A percentile compares a stretch with the other conserved stretches of the same genome.
Evolutionary conservation across 2,113 vertebrate genomes (phyloP).

Genomic region (Orthochromis indermauri): DNA sequence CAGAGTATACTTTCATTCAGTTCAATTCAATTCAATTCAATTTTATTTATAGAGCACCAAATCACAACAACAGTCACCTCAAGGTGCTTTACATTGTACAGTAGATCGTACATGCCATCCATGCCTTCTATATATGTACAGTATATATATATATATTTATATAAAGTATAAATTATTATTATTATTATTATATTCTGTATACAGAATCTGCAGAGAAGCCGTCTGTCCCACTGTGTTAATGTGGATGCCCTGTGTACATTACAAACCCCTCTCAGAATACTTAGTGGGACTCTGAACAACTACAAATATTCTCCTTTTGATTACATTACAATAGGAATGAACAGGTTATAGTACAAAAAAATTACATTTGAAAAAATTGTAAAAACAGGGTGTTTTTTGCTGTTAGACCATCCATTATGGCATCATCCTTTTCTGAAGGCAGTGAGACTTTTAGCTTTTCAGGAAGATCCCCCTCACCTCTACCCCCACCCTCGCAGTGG

Average conservation of each 20-base stretch:
- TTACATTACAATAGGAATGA: neutral
- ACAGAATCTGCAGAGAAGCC: too few relatives aligned
- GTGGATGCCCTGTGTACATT: too few relatives aligned
- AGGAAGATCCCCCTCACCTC: fast-evolving
- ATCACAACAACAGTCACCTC: neutral
- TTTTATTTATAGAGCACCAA: neutral
- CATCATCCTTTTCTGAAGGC: neutral
- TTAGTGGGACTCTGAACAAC: neutral
- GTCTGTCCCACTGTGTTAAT: too few relatives aligned
- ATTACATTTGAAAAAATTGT: fast-evolving
- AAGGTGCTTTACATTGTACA: neutral
- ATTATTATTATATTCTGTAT: too few relatives aligned
- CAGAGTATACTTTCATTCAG: neutral
- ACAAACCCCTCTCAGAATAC: neutral
- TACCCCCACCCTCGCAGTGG: fast-evolving
- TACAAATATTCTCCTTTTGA: neutral
- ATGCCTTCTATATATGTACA: neutral
- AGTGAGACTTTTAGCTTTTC: neutral
- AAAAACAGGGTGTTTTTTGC: fast-evolving
- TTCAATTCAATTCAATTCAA: neutral
- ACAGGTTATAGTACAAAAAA: neutral
- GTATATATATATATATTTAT: too few relatives aligned
- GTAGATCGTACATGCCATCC: neutral
- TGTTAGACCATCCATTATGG: neutral
- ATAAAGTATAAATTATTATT: too few relatives aligned